Base-by-base conservation (phyloP, 1,140 invertebrate species). In the Phthorimaea operculella region DNA sequence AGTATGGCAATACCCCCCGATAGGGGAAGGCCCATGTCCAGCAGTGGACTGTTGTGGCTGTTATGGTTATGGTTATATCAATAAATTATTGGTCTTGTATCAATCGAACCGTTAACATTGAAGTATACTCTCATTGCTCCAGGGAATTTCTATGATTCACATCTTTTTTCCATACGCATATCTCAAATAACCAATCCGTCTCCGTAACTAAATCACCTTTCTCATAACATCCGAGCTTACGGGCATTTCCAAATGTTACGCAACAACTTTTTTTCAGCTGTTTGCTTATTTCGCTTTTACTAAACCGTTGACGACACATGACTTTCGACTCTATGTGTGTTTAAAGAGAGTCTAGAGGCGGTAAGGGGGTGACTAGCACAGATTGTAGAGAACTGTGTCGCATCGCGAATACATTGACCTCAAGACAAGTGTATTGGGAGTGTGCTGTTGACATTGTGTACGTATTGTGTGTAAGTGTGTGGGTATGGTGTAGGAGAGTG, bases 341-440 rank as follows among this genome's bases (percentile, higher is more conserved):
- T 12, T 10, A 2, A n/a, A 39, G 36, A 39, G n/a, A 39, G 36
- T 39, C 59, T 59, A 67, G 54, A 62, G 60, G 62, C 62, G 63
- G 60, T 59, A 50, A 58, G 55, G n/a, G 60, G 51, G 60, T 63
- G 55, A 60, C 61, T 68, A 62, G 63, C 59, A 70, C 59, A 63
- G 70, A 70, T 70, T 68, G 68, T 62, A 55, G 33, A 39, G 63
- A 70, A 66, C 54, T 64, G 67, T 68, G 62, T 60, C 58, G 60
- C 54, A 53, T 64, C 45, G 65, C 72, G 58, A 77, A 77, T 76
- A 70, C 68, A 54, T 72, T 78, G 70, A 76, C 72, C 69, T 70
- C 65, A 70, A 54, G 54, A 66, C 62, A 59, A 66, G 67, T 69
- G 66, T 51, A 53, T 65, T 60, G 36, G 45, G 42, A 33, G 44